Conservation (phyloP, 2,888 invertebrate species). For the Zaprionus lineosus region DNA sequence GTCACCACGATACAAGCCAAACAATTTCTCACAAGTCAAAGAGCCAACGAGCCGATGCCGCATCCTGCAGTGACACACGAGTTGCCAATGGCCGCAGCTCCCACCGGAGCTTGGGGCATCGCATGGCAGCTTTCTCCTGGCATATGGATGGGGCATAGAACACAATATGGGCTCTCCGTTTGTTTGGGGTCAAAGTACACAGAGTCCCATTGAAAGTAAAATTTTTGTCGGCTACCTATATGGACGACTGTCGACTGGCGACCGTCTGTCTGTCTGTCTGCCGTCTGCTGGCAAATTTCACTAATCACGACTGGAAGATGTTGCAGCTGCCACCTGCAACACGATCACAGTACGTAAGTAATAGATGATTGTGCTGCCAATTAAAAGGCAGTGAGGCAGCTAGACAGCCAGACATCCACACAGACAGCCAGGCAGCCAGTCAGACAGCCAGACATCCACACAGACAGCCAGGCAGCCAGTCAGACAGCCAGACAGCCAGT, state of each 20-base stretch:
- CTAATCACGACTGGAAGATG: conserved; percentile 42
- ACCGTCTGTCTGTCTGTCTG: too few species aligned
- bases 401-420: too few species aligned
- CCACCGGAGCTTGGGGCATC: neutral
- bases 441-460: too few species aligned
- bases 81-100: neutral
- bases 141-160: conserved; percentile 31
- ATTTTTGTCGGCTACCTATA: too few species aligned
- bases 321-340: conserved; percentile 4
- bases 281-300: conserved; percentile 43
- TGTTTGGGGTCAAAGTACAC: conserved; percentile 72
- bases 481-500: too few species aligned
- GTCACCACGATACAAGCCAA: conserved; percentile 49
- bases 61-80: conserved; percentile 35
- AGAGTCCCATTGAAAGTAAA: conserved; percentile 56
- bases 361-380: conserved; percentile 19
- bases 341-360: too few species aligned
- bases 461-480: too few species aligned
- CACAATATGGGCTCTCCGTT: conserved; percentile 51
- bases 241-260: too few species aligned
- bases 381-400: conserved; percentile 24
- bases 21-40: conserved; percentile 51
- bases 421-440: too few species aligned
- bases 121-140: conserved; percentile 55
- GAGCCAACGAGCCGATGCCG: conserved; percentile 9